Conservation (phyloP, 2,888 invertebrate species). For the Fragum fragum region DNA sequence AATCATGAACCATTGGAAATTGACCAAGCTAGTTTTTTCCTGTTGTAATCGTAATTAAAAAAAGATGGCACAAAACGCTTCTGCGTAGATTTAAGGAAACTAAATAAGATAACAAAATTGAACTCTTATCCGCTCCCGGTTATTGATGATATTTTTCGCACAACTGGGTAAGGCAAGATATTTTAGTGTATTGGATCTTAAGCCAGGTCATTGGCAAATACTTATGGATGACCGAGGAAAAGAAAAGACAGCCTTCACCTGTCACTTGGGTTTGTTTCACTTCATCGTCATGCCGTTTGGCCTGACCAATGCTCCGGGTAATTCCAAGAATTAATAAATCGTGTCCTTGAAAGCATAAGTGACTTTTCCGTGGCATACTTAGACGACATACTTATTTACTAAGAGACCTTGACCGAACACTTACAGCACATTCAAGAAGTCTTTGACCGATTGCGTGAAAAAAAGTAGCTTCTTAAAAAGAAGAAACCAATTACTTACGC, state of each 20-base stretch:
- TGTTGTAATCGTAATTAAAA: too few relatives aligned
- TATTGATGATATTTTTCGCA: too few relatives aligned
- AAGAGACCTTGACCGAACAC: neutral
- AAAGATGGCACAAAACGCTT: neutral
- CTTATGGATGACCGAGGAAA: slow-evolving; percentile 26
- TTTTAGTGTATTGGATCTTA: too few relatives aligned
- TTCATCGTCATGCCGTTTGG: slow-evolving; percentile 22
- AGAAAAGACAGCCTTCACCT: too few relatives aligned
- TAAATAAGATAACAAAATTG: too few relatives aligned
- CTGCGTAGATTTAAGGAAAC: too few relatives aligned
- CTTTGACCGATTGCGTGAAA: neutral
- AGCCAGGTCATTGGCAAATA: too few relatives aligned
- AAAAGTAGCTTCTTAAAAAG: slow-evolving; percentile 1
- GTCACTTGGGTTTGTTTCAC: slow-evolving; percentile 23
- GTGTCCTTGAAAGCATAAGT: slow-evolving; percentile 44
- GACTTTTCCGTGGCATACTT: slow-evolving; percentile 29
- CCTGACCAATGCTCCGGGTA: too few relatives aligned
- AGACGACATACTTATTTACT: neutral
- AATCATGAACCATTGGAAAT: slow-evolving; percentile 39
- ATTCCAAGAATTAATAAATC: slow-evolving; percentile 36
- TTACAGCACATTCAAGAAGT: neutral
- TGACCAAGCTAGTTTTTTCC: slow-evolving; percentile 5
- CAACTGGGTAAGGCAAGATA: neutral
- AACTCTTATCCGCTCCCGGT: too few relatives aligned
- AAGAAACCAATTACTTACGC: slow-evolving; percentile 4